Percentiles rank a stretch among this genome's conserved stretches.
These are phyloP conservation scores for Iphiclides podalirius DNA, from an alignment of 2,888 invertebrate species.

Conservation along the genomic window DNA sequence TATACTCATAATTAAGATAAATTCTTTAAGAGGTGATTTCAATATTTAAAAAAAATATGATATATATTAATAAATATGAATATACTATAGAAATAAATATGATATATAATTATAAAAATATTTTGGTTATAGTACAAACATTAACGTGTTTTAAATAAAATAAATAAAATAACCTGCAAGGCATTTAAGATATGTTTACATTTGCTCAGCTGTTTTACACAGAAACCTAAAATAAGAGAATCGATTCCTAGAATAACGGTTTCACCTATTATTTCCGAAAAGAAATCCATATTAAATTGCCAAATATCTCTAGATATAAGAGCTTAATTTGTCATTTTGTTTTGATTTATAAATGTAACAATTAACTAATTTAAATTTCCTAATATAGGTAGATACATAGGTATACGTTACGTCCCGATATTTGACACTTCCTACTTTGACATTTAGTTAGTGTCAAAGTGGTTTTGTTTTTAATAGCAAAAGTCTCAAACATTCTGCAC, in stretches of 20 bases:
- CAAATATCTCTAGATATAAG: neutral
- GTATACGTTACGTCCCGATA: no score
- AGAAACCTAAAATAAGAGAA: conserved; percentile 85
- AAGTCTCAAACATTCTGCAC: no score
- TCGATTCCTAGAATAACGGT: conserved; percentile 87
- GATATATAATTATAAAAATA: neutral
- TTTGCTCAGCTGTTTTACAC: conserved; percentile 86
- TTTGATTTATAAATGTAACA: no score
- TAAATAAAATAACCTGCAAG: conserved; percentile 80
- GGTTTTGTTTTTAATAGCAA: no score
- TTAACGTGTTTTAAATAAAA: conserved; percentile 1
- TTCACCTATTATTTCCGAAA: conserved; percentile 82
- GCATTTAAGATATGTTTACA: conserved; percentile 86
- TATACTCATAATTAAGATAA: no score
- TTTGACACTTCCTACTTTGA: no score
- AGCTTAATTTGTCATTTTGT: no score
- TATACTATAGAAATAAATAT: no score
- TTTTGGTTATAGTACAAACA: neutral
- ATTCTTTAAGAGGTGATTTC: no score
- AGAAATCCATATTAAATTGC: conserved; percentile 83
- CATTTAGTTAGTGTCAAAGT: no score
- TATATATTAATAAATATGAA: no score
- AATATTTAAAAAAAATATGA: no score
- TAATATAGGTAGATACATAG: conserved; percentile 4
- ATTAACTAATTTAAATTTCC: conserved; percentile 7